Percentiles rank a stretch among this genome's conserved stretches.
Conservation (phyloP, 1,140 invertebrate genomes). For the Trachymyrmex cornetzi region DNA sequence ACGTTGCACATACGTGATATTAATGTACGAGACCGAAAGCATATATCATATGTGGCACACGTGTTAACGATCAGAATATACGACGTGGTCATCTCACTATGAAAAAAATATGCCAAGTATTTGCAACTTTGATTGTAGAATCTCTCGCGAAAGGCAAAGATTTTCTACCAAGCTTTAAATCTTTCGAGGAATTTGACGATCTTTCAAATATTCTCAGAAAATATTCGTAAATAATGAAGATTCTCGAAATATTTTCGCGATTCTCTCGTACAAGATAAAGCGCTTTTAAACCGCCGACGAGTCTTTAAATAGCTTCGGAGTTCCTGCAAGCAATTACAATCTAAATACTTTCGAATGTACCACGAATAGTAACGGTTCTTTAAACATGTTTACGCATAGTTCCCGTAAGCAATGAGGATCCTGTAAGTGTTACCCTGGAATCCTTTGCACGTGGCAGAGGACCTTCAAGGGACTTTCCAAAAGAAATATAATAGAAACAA, state of each 20-base stretch:
- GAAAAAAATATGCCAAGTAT: not conserved
- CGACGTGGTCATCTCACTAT: not conserved
- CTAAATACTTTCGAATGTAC: slow-evolving; percentile 2
- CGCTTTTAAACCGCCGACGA: not conserved
- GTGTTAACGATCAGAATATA: slow-evolving; percentile 4
- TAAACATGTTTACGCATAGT: not conserved
- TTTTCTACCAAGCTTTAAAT: not conserved
- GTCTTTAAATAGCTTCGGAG: not conserved
- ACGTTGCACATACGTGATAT: not conserved
- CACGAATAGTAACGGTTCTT: not conserved
- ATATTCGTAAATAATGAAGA: not conserved
- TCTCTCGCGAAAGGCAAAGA: not conserved
- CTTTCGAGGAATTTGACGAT: not conserved
- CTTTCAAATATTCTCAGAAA: not conserved
- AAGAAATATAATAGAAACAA: not conserved
- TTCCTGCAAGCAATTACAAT: not conserved
- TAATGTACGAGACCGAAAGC: not conserved
- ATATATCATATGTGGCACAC: not conserved
- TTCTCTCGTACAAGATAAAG: not conserved
- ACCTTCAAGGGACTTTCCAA: not conserved
- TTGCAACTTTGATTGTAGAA: not conserved
- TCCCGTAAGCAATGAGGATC: not conserved
- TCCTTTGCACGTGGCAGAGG: too few relatives aligned
- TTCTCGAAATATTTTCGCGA: not conserved
- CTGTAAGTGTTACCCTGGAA: not conserved